Evolutionary conservation across 2,113 vertebrate genomes (phyloP).

Genomic region (Seriola quinqueradiata): DNA sequence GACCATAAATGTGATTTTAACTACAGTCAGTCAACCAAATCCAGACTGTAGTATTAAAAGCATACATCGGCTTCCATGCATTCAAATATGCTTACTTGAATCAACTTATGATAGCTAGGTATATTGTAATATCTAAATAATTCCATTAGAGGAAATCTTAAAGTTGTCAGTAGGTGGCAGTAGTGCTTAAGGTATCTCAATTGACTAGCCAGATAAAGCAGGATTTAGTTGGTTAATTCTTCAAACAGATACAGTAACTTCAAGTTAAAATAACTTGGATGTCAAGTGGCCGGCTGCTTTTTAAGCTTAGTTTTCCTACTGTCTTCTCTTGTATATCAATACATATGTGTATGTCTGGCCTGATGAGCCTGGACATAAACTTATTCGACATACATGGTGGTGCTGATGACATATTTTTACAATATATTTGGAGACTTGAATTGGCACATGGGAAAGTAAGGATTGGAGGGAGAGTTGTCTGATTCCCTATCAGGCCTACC

Average conservation of each 20-base stretch:
- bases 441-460: neutral
- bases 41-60: neutral
- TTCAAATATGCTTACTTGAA: neutral
- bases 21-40: neutral
- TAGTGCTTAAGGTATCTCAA: slow-evolving; percentile 45
- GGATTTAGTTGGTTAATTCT: neutral
- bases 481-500: slow-evolving; percentile 1
- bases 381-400: neutral
- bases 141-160: neutral
- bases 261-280: slow-evolving; percentile 5
- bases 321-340: neutral
- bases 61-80: neutral
- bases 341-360: neutral
- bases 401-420: neutral
- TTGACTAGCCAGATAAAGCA: neutral
- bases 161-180: slow-evolving; percentile 74
- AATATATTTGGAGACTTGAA: neutral
- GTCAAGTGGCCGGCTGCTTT: neutral
- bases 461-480: neutral
- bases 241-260: neutral
- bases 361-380: neutral
- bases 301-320: neutral
- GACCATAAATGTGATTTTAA: neutral
- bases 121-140: neutral
- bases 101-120: neutral